Evolutionary conservation across 2,888 invertebrate genomes (phyloP).

Genomic region (Orthosia gracilis): DNA sequence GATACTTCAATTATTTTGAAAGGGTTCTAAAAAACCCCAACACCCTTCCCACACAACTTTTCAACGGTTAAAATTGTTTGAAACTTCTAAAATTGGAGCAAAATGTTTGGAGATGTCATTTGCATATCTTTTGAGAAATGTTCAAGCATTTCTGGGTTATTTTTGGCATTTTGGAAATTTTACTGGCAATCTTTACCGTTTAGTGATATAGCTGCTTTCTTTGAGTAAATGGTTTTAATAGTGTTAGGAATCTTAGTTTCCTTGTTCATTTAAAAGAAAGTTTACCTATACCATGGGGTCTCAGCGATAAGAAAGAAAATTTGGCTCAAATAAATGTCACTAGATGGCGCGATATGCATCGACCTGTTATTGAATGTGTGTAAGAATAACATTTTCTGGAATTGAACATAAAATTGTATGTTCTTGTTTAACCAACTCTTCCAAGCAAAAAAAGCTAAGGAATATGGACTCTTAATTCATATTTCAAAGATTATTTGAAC

Average conservation of each 20-base stretch:
- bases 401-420: too few species aligned
- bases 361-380: too few species aligned
- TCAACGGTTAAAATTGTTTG: constrained; percentile 62
- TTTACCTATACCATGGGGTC: too few species aligned
- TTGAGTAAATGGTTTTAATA: neutral
- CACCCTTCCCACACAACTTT: constrained; percentile 56
- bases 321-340: too few species aligned
- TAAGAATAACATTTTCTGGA: too few species aligned
- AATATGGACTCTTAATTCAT: too few species aligned
- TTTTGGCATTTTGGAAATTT: constrained; percentile 20
- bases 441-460: too few species aligned
- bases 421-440: too few species aligned
- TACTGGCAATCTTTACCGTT: constrained; percentile 28
- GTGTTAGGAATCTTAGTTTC: neutral
- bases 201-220: neutral
- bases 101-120: constrained; percentile 61
- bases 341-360: too few species aligned
- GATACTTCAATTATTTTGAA: constrained; percentile 63
- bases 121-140: constrained; percentile 48
- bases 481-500: too few species aligned
- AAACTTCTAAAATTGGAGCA: constrained; percentile 49
- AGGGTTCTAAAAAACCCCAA: constrained; percentile 54
- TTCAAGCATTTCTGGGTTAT: constrained; percentile 36
- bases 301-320: too few species aligned
- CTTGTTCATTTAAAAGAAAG: too few species aligned